phyloP scores from a whole-genome alignment of 1,140 invertebrate genomes.

The Diorhabda sublineata region DNA sequence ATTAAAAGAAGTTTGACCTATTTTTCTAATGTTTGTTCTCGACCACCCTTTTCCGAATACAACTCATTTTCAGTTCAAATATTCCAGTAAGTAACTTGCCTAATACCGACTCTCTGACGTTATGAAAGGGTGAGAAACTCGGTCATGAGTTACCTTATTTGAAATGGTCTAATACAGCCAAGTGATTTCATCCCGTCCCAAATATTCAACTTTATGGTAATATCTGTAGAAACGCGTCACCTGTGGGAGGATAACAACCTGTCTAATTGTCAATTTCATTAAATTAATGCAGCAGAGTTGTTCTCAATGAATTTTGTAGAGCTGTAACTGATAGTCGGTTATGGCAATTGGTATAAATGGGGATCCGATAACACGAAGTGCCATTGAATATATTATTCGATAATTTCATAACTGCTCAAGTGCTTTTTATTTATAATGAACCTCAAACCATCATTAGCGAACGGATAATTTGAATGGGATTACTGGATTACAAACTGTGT shows the following conservation, averaged over 20 bases:
- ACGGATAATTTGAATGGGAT: too few relatives aligned
- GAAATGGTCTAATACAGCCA: neutral
- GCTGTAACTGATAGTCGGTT: conserved; percentile 1
- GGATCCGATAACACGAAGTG: neutral
- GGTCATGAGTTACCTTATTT: neutral
- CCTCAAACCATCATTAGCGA: too few relatives aligned
- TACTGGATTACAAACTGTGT: too few relatives aligned
- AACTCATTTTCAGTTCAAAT: neutral
- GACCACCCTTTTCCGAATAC: too few relatives aligned
- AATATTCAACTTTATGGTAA: conserved; percentile 3
- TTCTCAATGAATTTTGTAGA: neutral
- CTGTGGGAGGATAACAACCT: neutral
- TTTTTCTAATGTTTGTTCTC: too few relatives aligned
- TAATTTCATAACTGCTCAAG: too few relatives aligned
- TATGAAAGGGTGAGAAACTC: conserved; percentile 1
- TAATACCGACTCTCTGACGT: neutral
- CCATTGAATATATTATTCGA: neutral
- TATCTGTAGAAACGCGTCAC: neutral
- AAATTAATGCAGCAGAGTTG: neutral
- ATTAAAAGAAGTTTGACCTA: too few relatives aligned
- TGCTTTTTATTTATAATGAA: too few relatives aligned
- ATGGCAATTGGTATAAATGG: neutral
- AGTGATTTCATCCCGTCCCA: neutral
- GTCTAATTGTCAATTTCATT: conserved; percentile 2
- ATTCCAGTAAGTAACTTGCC: neutral